phyloP scores from a whole-genome alignment of 2,888 invertebrate species.

The Thymelicus lineola region DNA sequence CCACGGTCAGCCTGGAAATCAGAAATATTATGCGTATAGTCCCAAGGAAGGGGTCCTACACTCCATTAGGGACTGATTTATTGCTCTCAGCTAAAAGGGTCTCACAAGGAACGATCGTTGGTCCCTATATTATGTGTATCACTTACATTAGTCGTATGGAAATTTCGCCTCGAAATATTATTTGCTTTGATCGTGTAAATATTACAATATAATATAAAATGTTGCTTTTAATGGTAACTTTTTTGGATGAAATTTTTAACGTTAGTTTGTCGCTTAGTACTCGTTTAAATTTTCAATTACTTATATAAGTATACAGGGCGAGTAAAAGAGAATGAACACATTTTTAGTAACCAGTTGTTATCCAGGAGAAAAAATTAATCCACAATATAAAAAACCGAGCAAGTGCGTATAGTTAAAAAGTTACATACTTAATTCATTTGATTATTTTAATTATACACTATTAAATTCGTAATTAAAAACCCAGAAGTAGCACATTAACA shows the following conservation, averaged over 20 bases:
- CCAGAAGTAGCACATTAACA: no score
- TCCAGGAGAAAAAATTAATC: no score
- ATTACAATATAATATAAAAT: slow-evolving; percentile 54
- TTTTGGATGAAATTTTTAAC: slow-evolving; percentile 34
- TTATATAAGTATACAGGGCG: no score
- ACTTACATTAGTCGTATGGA: slow-evolving; percentile 77
- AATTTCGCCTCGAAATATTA: slow-evolving; percentile 70
- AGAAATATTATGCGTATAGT: slow-evolving; percentile 71
- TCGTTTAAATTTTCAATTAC: no score
- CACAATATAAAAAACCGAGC: no score
- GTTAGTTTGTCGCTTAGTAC: no score
- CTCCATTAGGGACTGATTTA: slow-evolving; percentile 82
- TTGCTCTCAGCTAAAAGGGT: slow-evolving; percentile 79
- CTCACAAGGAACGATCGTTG: slow-evolving; percentile 72
- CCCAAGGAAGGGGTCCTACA: slow-evolving; percentile 65
- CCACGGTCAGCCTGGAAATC: slow-evolving; percentile 68
- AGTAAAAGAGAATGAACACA: no score
- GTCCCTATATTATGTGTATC: slow-evolving; percentile 68
- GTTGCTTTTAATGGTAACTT: slow-evolving; percentile 51
- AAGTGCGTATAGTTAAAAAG: no score
- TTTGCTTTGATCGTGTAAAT: slow-evolving; percentile 66
- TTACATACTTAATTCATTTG: no score
- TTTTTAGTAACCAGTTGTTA: no score
- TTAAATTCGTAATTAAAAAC: no score
- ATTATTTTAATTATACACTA: no score